Evolutionary conservation across 2,888 invertebrate species (phyloP).

Genomic region (Ectemnius cavifrons): DNA sequence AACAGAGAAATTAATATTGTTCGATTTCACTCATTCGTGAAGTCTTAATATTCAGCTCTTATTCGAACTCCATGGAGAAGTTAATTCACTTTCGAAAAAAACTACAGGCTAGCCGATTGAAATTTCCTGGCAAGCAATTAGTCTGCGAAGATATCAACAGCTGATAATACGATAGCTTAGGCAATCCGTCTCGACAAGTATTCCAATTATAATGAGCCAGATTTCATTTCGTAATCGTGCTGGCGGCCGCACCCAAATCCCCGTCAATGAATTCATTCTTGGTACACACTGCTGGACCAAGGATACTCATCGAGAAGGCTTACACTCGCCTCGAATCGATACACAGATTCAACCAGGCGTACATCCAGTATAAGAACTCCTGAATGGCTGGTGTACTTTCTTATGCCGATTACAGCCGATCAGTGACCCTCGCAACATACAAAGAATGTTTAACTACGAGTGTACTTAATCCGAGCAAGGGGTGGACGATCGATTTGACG

Average conservation of each 20-base stretch:
- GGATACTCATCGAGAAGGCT: constrained; percentile 39
- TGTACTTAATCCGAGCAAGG: too few species aligned
- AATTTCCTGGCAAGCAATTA: too few species aligned
- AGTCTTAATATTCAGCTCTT: too few species aligned
- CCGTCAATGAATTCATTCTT: constrained; percentile 45
- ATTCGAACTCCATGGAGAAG: too few species aligned
- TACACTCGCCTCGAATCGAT: constrained; percentile 40
- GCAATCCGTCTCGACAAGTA: constrained; percentile 26
- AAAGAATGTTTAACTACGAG: too few species aligned
- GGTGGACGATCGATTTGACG: too few species aligned
- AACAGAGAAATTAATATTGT: too few species aligned
- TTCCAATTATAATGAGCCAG: constrained; percentile 43
- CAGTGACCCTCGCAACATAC: constrained; percentile 4
- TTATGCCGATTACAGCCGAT: constrained; percentile 13
- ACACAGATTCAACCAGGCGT: constrained; percentile 39
- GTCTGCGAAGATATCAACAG: constrained; percentile 20
- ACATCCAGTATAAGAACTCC: constrained; percentile 7
- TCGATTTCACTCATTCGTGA: too few species aligned
- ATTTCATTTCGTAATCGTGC: constrained; percentile 39
- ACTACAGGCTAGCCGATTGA: constrained; percentile 12
- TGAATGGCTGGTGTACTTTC: constrained; percentile 6
- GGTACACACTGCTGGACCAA: constrained; percentile 16
- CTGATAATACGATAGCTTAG: constrained; percentile 9
- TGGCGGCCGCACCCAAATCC: constrained; percentile 44
- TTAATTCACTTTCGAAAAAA: constrained; percentile 9